A percentile compares a stretch with the other conserved stretches of the same genome.
Evolutionary conservation across 2,797 vertebrate species (phyloP).

Genomic region (Leptoclinus maculatus): DNA sequence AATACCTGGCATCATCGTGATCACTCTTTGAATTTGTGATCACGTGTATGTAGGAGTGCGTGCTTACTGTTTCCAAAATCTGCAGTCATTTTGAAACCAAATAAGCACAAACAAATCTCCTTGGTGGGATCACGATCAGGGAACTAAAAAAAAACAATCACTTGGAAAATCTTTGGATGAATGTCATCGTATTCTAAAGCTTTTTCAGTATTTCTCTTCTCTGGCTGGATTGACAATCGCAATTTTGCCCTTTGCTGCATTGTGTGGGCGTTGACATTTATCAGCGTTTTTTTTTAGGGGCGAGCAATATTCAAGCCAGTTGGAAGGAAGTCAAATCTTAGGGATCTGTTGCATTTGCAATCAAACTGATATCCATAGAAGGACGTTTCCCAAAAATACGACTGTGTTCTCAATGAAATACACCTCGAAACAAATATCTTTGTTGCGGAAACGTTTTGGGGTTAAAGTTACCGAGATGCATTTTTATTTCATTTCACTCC

Average conservation of each 20-base stretch:
- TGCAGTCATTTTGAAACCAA: conserved; percentile 69
- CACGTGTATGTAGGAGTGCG: conserved; percentile 45
- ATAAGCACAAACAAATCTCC: conserved; percentile 76
- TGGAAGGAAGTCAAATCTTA: conserved; percentile 41
- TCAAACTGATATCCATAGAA: conserved; percentile 52
- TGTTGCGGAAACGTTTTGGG: conserved; percentile 41
- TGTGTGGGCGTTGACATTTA: conserved; percentile 39
- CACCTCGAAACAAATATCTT: conserved; percentile 16
- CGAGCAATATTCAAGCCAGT: conserved; percentile 73
- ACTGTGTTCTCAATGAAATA: conserved; percentile 43
- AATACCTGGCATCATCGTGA: conserved; percentile 26
- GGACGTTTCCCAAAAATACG: conserved; percentile 31
- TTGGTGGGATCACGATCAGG: conserved; percentile 70
- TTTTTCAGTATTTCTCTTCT: conserved; percentile 57
- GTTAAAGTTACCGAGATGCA: conserved; percentile 50
- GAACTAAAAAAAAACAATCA: conserved; percentile 75
- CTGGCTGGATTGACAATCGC: conserved; percentile 78
- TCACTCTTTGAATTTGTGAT: conserved; percentile 35
- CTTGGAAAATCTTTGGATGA: conserved; percentile 55
- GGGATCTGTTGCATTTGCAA: conserved; percentile 68
- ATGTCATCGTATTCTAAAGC: conserved; percentile 28
- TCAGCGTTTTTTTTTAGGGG: conserved; percentile 30
- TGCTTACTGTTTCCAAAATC: conserved; percentile 62
- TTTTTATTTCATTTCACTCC: conserved; percentile 64
- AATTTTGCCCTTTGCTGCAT: conserved; percentile 62